Evolutionary conservation across 1,140 invertebrate species (phyloP).

Genomic region (Ctenoplectra terminalis): DNA sequence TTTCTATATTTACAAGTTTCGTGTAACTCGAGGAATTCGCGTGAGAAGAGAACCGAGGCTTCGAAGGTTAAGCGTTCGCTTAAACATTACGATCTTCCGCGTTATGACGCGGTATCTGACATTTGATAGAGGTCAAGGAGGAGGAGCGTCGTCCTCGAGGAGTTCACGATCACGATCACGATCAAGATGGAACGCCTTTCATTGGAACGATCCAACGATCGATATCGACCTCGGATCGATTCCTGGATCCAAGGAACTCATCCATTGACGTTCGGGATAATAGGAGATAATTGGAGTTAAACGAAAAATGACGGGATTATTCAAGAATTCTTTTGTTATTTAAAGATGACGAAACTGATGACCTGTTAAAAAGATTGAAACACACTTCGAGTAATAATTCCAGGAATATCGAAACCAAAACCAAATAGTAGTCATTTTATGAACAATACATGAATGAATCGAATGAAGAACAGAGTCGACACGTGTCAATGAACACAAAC

Average conservation of each 20-base stretch:
- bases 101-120: background rate
- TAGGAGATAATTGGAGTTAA: background rate
- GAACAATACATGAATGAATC: background rate
- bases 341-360: too few relatives aligned
- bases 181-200: background rate
- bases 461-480: background rate
- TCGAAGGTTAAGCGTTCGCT: background rate
- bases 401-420: background rate
- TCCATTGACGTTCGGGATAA: background rate
- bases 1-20: constrained; percentile 1
- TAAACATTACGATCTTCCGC: constrained; percentile 5
- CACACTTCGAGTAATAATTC: too few relatives aligned
- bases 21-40: background rate
- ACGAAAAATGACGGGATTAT: background rate
- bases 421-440: background rate
- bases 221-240: background rate
- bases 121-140: constrained; percentile 4
- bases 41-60: background rate
- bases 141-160: background rate
- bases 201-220: constrained; percentile 19
- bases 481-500: background rate
- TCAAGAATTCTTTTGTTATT: background rate
- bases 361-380: too few relatives aligned
- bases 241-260: background rate
- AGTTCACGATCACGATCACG: constrained; percentile 34